Evolutionary conservation across 2,888 invertebrate species (phyloP).

Genomic region (Alviniconcha strummeri): DNA sequence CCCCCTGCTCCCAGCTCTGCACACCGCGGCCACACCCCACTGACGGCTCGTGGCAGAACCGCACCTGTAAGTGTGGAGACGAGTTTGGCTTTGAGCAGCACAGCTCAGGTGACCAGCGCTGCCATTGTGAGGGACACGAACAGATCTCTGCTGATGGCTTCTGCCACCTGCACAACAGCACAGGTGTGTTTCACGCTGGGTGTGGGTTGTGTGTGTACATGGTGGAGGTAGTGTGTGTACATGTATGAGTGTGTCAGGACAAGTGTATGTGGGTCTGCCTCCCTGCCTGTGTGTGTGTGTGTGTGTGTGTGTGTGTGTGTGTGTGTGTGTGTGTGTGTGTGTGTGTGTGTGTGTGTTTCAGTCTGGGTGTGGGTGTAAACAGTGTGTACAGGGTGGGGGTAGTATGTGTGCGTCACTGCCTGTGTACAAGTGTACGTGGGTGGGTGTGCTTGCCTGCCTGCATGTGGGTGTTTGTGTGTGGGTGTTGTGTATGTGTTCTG

Average conservation of each 20-base stretch:
- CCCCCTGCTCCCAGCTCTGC: slow-evolving; percentile 84
- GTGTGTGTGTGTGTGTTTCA: slow-evolving; percentile 8
- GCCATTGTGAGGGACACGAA: not conserved
- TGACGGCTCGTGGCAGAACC: slow-evolving; percentile 70
- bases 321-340: not conserved
- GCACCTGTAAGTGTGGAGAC: slow-evolving; percentile 88
- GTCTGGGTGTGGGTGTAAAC: not conserved
- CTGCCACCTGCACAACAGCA: not conserved
- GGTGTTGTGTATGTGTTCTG: too few species aligned
- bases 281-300: not conserved
- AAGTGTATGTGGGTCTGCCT: not conserved
- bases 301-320: slow-evolving; percentile 10
- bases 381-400: not conserved
- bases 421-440: too few species aligned
- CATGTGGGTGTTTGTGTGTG: too few species aligned
- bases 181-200: not conserved
- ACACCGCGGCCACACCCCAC: slow-evolving; percentile 80
- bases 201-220: not conserved
- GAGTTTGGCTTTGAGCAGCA: slow-evolving; percentile 71
- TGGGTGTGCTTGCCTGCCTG: too few species aligned
- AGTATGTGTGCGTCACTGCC: too few species aligned
- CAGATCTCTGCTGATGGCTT: not conserved
- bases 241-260: slow-evolving; percentile 12
- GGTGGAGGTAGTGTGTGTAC: not conserved
- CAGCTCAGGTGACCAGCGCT: slow-evolving; percentile 21